These are phyloP conservation scores for Aplocera efformata DNA, from an alignment of 2,888 invertebrate species.

Conservation along the genomic window DNA sequence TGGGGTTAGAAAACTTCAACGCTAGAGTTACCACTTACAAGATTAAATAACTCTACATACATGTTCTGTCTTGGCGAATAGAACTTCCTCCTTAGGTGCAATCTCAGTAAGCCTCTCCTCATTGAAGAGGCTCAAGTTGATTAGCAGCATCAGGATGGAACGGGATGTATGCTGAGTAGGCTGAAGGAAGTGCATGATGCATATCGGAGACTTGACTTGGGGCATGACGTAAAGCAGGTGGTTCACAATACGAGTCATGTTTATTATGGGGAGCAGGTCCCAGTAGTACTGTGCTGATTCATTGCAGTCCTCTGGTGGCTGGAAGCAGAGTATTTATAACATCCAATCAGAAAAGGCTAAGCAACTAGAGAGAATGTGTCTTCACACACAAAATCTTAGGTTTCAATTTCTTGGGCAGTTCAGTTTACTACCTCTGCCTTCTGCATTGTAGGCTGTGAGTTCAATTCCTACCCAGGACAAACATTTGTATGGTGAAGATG, in stretches of 20 bases:
- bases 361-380: too few relatives aligned
- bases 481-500: too few relatives aligned
- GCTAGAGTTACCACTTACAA: too few relatives aligned
- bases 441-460: too few relatives aligned
- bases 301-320: slow-evolving; percentile 51
- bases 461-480: too few relatives aligned
- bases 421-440: too few relatives aligned
- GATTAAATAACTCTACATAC: slow-evolving; percentile 23
- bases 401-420: too few relatives aligned
- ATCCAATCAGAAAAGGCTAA: too few relatives aligned
- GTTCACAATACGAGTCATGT: slow-evolving; percentile 58
- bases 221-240: slow-evolving; percentile 48
- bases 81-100: slow-evolving; percentile 51
- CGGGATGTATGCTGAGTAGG: slow-evolving; percentile 45
- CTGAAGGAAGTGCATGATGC: slow-evolving; percentile 54
- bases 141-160: slow-evolving; percentile 50
- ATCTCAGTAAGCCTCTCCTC: slow-evolving; percentile 48
- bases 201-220: slow-evolving; percentile 36
- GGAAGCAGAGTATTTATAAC: slow-evolving; percentile 21
- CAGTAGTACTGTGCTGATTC: slow-evolving; percentile 60
- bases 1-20: too few relatives aligned
- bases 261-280: slow-evolving; percentile 64
- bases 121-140: slow-evolving; percentile 58
- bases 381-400: too few relatives aligned
- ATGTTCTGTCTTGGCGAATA: slow-evolving; percentile 47